Evolutionary conservation across 2,888 invertebrate genomes (phyloP).

Genomic region (Eristalinus sepulchralis): DNA sequence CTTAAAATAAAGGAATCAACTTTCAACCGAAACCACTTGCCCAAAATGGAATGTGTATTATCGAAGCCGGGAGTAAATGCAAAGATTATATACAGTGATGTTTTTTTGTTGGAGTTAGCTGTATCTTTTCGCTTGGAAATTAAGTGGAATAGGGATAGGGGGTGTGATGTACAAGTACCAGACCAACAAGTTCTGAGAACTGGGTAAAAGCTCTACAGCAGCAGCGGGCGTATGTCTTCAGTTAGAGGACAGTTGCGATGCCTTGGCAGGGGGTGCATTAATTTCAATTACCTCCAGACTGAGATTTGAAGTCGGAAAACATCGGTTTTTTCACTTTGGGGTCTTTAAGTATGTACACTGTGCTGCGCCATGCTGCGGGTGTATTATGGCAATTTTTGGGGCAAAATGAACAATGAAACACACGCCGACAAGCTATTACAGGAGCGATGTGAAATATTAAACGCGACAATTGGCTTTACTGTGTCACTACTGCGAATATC

Average conservation of each 20-base stretch:
- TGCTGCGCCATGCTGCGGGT: background rate
- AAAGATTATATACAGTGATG: background rate
- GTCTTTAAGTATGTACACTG: background rate
- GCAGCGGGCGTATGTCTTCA: background rate
- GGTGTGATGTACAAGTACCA: slow-evolving; percentile 28
- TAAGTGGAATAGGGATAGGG: background rate
- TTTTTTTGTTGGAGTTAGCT: background rate
- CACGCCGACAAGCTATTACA: background rate
- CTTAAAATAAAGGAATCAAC: slow-evolving; percentile 35
- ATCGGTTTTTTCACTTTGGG: background rate
- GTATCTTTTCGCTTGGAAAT: background rate
- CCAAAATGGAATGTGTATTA: slow-evolving; percentile 29
- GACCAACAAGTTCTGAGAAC: slow-evolving; percentile 14
- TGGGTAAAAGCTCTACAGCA: background rate
- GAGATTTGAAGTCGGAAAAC: background rate
- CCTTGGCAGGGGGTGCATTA: background rate
- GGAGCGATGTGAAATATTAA: background rate
- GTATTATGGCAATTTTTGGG: background rate
- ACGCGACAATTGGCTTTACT: background rate
- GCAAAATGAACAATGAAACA: background rate
- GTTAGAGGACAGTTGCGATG: background rate
- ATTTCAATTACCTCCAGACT: background rate
- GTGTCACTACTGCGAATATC: background rate
- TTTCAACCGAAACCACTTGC: slow-evolving; percentile 30
- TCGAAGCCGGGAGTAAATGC: slow-evolving; percentile 6